Base-by-base conservation (phyloP, 1,140 invertebrate species). In the Leptinotarsa texana region DNA sequence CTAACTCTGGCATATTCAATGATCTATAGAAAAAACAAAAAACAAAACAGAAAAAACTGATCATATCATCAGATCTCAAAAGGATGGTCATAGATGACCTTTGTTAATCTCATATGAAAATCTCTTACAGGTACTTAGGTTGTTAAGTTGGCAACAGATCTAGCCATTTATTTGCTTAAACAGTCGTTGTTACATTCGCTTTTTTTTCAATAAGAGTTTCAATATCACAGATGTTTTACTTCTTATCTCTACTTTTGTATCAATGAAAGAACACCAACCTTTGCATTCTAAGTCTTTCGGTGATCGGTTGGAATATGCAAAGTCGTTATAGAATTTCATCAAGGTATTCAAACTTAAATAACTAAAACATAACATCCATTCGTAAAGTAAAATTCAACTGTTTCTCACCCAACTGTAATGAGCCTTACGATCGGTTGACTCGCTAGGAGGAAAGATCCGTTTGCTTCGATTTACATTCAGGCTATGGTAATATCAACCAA, bases 211-310 rank as follows among this genome's bases (percentile, higher is more conserved):
- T 79, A 73, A 77, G 74, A 78, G 74, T 79, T 77, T 72, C 73
- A 72, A 76, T 80, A 80, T 80, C 80, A 80, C 80, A 80, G 80
- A 79, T 80, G 80, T 80, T 80, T 80, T 78, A 69, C 72, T 77
- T 76, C 79, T 80, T 80, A 80, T 79, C 78, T 75, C 77, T 80
- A 80, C 57, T 72, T 42, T 42, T 72, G 48, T 72, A 27, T 72
- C 47, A 61, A 63, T 62, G 49, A 72, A 72, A 72, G 17, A 69
- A 72, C 57, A 22, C 61, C 69, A 72, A 62, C 22, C 69, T 72
- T 72, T 47, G 69, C 69, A 72, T 27, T 57, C 6, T 62, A 33
- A 62, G 57, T 72, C 13, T 72, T 62, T 62, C 51, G 13, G 51
- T 62, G 48, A 51, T 62, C 61, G 21, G 69, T 62, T 61, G 69